phyloP scores from a whole-genome alignment of 2,797 vertebrate species.

The Poeciliopsis turneri region DNA sequence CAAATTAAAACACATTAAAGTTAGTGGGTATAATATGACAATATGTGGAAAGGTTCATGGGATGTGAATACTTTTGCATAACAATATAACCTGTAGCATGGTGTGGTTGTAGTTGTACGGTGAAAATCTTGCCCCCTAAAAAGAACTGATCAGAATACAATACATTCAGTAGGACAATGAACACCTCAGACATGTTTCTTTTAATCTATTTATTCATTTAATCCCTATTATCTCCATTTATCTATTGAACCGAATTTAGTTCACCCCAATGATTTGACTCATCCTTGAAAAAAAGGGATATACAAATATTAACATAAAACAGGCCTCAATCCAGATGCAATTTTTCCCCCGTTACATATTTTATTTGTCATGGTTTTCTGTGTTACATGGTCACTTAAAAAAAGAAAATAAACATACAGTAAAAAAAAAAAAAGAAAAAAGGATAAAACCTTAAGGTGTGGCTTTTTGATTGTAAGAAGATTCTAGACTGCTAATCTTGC shows the following conservation, averaged over 20 bases:
- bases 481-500: background rate
- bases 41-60: background rate
- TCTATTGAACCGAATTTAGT: background rate
- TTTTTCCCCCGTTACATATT: background rate
- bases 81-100: too few species aligned
- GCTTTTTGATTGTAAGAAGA: background rate
- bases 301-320: background rate
- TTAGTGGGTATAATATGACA: background rate
- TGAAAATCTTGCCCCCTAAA: background rate
- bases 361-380: background rate
- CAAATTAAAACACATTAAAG: background rate
- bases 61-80: too few species aligned
- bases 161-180: background rate
- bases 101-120: background rate
- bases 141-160: background rate
- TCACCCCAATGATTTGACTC: background rate
- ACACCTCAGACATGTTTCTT: background rate
- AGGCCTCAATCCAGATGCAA: background rate
- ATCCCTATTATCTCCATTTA: background rate
- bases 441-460: background rate
- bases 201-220: background rate
- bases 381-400: background rate
- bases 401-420: background rate
- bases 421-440: background rate
- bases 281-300: background rate